These are phyloP conservation scores for Actinostola sp. DNA, from an alignment of 92 coral and sea anemone genomes.

Conservation along the genomic window DNA sequence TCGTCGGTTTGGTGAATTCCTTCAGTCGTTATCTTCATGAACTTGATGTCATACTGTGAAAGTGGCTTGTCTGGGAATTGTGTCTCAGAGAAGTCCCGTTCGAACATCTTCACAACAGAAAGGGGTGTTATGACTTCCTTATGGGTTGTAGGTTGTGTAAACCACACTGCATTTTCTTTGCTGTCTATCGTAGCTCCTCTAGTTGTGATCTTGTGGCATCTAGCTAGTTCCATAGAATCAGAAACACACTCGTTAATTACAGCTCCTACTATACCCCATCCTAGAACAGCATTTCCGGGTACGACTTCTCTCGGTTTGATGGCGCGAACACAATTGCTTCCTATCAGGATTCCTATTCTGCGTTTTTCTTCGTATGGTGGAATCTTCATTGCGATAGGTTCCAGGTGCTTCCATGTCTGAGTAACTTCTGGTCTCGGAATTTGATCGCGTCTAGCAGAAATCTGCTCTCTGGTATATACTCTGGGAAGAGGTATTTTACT, in stretches of 20 bases:
- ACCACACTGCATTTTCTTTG: conserved; percentile 20
- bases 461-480: conserved; percentile 23
- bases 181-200: neutral
- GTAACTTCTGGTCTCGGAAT: conserved; percentile 49
- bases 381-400: conserved; percentile 29
- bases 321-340: conserved; percentile 34
- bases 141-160: too few species aligned
- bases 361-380: too few species aligned
- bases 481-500: conserved; percentile 41
- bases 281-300: conserved; percentile 49
- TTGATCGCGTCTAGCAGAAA: conserved; percentile 42
- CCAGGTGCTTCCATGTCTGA: conserved; percentile 52
- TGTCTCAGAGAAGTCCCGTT: conserved; percentile 46
- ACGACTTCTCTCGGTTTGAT: conserved; percentile 28
- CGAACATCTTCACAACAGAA: conserved; percentile 35
- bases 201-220: neutral
- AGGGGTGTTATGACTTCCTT: conserved; percentile 54
- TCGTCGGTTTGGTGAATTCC: conserved; percentile 28
- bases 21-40: conserved; percentile 27
- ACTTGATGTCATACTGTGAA: conserved; percentile 47
- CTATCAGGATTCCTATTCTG: conserved; percentile 61
- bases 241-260: neutral
- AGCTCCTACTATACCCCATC: conserved; percentile 69
- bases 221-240: neutral
- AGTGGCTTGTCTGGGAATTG: neutral